Percentiles rank a stretch among this genome's conserved stretches.
Evolutionary conservation across 92 coral and sea anemone species (phyloP).

Genomic region (Phenganax marumi): DNA sequence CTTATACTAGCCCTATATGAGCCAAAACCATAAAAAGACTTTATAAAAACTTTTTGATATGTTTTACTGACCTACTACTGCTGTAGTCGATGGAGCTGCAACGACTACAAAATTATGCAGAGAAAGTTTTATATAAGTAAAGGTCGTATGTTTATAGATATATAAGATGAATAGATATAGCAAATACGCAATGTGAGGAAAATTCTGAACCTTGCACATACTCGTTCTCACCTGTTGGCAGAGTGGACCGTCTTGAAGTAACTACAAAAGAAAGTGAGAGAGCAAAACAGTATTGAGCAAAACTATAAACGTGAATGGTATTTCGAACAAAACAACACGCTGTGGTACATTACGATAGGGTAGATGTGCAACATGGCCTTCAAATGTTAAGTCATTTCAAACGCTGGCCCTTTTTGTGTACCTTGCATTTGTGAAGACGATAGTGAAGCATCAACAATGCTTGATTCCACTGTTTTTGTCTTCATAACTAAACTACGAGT

Average conservation of each 20-base stretch:
- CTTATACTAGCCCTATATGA: no score
- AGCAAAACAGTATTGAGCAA: background rate
- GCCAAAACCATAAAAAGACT: background rate
- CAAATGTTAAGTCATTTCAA: no score
- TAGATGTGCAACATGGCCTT: no score
- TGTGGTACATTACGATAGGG: no score
- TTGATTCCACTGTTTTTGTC: background rate
- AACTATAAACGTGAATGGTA: no score
- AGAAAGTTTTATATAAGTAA: no score
- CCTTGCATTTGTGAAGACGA: constrained; percentile 3
- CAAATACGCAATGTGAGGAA: no score
- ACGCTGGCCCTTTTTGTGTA: background rate
- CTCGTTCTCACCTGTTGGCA: background rate
- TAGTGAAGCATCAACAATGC: background rate
- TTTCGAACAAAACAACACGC: no score
- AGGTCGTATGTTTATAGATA: no score
- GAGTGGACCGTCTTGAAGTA: background rate
- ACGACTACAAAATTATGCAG: background rate
- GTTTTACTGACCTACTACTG: background rate
- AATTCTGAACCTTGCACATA: background rate
- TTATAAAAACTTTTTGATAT: background rate
- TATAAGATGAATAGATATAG: no score
- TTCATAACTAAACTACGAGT: background rate
- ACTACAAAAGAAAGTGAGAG: background rate
- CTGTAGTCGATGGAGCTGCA: background rate